Base-by-base conservation (phyloP, 2,113 vertebrate species). In the Desmodus rotundus region DNA sequence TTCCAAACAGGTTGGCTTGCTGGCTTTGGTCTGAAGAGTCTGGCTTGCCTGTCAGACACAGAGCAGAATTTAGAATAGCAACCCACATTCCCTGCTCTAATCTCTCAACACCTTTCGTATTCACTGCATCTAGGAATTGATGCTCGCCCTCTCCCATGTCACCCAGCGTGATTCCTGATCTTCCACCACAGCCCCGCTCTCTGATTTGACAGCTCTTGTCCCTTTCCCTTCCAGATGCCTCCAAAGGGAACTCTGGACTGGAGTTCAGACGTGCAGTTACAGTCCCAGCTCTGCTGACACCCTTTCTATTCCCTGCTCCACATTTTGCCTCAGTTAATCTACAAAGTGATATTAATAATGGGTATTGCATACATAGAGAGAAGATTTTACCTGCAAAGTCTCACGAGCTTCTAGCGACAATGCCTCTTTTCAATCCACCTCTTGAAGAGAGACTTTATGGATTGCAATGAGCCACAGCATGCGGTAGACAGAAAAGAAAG, bases 111-210 rank as follows among this genome's bases (percentile, higher is more conserved):
- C 31, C n/a, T 58, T 24, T 81, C 45, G 2, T 36, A 56, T 72
- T 33, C 9, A 7, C 14, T 10, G 45, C 26, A 33, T 4, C 47
- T 19, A 1, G 4, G 16, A 87, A 47, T 11, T 45, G n/a, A 38
- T 12, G 31, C 77, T 47, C 3, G 0, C 24, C 31, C 41, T 65
- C 43, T 15, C 26, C 38, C 56, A 4, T 0, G 0, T n/a, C 22
- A 7, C 28, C 74, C 12, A 15, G 17, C 0, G 11, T 11, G 17
- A 80, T 6, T 83, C 70, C 43, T 65, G 12, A 13, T 22, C 41
- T 65, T 50, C 36, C 28, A 20, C 68, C 9, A 8, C 31, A 52
- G 1, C 52, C 31, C 8, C 6, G 26, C 54, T 10, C 38, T 43
- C 41, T 3, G 6, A 24, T 45, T 33, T 7, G 3, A 38, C 45